phyloP scores from a whole-genome alignment of 2,888 invertebrate species.

The Sabatieria punctata region DNA sequence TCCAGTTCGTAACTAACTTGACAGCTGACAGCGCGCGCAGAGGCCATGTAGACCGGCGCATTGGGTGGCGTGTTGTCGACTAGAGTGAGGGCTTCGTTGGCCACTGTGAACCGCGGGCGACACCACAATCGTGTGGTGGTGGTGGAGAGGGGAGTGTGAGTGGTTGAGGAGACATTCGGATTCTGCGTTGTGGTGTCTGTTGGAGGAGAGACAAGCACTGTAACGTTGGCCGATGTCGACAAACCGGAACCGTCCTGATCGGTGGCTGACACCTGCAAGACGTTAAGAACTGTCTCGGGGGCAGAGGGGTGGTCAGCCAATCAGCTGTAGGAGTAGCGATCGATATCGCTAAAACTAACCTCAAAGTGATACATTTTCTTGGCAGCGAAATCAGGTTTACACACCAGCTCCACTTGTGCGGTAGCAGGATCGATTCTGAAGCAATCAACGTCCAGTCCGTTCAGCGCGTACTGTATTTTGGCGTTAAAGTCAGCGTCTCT shows the following conservation, averaged over 20 bases:
- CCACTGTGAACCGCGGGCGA: not conserved
- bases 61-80: not conserved
- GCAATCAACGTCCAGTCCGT: not conserved
- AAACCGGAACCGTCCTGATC: not conserved
- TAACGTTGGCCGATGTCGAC: not conserved
- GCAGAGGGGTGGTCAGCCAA: too few species aligned
- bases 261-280: slow-evolving; percentile 1
- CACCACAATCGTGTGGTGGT: not conserved
- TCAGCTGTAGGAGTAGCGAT: too few species aligned
- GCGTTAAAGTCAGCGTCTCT: not conserved
- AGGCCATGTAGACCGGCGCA: not conserved
- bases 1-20: not conserved
- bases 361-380: too few species aligned
- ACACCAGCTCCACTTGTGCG: too few species aligned
- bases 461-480: not conserved
- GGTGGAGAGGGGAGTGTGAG: too few species aligned
- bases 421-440: not conserved
- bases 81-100: not conserved
- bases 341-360: too few species aligned
- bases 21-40: too few species aligned
- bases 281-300: too few species aligned
- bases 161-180: too few species aligned
- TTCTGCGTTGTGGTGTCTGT: not conserved
- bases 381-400: too few species aligned
- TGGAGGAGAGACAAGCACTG: not conserved